Conservation (phyloP, 2,113 vertebrate genomes). For the Antechinus flavipes region DNA sequence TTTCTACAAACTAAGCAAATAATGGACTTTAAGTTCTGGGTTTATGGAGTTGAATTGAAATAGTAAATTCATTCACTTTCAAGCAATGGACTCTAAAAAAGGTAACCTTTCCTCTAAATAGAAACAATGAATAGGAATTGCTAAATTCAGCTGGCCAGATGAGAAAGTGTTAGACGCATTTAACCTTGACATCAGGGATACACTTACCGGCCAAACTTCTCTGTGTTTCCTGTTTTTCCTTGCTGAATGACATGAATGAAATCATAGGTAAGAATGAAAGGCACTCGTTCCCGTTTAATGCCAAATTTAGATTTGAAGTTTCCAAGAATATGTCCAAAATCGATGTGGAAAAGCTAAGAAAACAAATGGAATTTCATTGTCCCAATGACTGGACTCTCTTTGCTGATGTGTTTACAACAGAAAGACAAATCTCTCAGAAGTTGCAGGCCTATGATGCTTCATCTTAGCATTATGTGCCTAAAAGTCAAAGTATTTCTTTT, state of each 20-base stretch:
- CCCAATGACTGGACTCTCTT: not conserved
- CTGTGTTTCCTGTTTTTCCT: conserved; percentile 97
- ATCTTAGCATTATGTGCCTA: not conserved
- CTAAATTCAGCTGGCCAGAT: not conserved
- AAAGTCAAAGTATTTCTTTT: not conserved
- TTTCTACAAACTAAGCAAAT: not conserved
- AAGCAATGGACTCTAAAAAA: not conserved
- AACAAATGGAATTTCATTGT: conserved; percentile 57
- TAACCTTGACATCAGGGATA: conserved; percentile 11
- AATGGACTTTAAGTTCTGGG: not conserved
- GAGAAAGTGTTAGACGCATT: conserved; percentile 7
- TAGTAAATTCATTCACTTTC: not conserved
- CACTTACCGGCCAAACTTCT: conserved; percentile 96
- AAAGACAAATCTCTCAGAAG: not conserved
- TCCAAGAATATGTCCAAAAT: conserved; percentile 99
- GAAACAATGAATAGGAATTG: conserved; percentile 17
- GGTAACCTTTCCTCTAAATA: not conserved
- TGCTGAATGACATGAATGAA: conserved; percentile 99
- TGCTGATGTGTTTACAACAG: not conserved
- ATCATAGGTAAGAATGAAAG: conserved; percentile 99
- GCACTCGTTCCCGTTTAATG: conserved; percentile 98
- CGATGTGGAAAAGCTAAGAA: conserved; percentile 97
- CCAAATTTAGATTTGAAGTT: conserved; percentile 99
- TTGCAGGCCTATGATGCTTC: not conserved
- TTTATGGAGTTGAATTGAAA: not conserved